Conservation (phyloP, 2,797 vertebrate species). For the Orientallactaga sibirica region DNA sequence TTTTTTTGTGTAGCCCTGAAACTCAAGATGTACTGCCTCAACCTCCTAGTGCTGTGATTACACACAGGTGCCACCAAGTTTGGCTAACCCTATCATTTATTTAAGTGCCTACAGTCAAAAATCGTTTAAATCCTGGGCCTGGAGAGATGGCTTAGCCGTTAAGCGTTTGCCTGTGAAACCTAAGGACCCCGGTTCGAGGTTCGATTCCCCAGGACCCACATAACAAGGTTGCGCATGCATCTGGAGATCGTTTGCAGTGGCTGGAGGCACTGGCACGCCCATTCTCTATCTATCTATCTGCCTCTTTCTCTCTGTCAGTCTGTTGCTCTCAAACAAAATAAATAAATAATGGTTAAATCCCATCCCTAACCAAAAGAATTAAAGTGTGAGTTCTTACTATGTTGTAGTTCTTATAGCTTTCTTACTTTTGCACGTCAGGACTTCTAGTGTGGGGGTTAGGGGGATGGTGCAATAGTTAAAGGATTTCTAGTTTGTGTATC, state of each 20-base stretch:
- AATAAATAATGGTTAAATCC: not conserved
- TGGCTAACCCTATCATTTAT: not conserved
- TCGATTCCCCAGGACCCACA: not conserved
- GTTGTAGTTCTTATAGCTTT: not conserved
- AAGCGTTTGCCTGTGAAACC: not conserved
- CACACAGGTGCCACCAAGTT: not conserved
- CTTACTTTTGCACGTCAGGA: not conserved
- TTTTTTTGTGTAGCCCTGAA: too few species aligned
- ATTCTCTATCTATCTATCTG: too few species aligned
- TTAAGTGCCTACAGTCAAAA: not conserved
- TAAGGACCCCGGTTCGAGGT: not conserved
- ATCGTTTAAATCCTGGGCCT: not conserved
- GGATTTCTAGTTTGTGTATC: constrained; percentile 41
- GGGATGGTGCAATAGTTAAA: not conserved
- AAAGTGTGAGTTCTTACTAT: not conserved
- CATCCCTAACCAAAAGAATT: constrained; percentile 9
- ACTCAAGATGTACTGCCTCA: too few species aligned
- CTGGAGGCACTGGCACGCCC: too few species aligned
- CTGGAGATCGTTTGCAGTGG: too few species aligned
- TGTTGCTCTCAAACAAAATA: too few species aligned
- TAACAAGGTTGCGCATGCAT: not conserved
- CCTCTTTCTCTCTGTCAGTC: too few species aligned
- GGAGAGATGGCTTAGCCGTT: not conserved
- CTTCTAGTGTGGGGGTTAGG: too few species aligned
- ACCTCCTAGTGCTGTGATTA: not conserved